Evolutionary conservation across 2,888 invertebrate genomes (phyloP).

Genomic region (Prosapia bicincta): DNA sequence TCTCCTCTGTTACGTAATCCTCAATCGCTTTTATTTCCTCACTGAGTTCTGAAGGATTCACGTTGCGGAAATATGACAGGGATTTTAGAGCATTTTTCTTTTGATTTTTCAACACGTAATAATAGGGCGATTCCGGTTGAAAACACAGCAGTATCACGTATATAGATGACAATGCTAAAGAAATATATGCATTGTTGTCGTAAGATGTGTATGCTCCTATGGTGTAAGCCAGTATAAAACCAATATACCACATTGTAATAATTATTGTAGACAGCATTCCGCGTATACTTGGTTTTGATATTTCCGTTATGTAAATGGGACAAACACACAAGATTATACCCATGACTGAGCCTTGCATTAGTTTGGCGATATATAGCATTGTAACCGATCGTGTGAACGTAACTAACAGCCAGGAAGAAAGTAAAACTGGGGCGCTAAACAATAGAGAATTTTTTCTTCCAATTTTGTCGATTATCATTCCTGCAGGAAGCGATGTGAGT

Average conservation of each 20-base stretch:
- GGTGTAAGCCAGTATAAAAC: conserved; percentile 2
- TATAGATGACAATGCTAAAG: conserved; percentile 32
- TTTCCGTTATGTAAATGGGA: conserved; percentile 39
- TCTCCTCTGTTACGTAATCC: conserved; percentile 51
- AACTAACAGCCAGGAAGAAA: conserved; percentile 9
- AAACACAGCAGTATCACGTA: conserved; percentile 50
- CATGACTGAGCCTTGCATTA: conserved; percentile 5
- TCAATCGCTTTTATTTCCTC: conserved; percentile 36
- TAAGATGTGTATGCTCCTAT: conserved; percentile 12
- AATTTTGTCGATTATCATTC: conserved; percentile 7
- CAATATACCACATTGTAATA: conserved; percentile 4
- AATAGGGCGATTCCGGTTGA: conserved; percentile 61
- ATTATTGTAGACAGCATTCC: conserved; percentile 12
- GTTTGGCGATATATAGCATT: conserved; percentile 4
- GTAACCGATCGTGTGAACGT: conserved; percentile 9
- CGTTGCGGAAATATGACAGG: conserved; percentile 31
- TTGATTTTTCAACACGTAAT: conserved; percentile 52
- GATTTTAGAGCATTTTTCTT: conserved; percentile 48
- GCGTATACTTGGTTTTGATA: conserved; percentile 15
- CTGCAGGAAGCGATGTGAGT: conserved; percentile 4
- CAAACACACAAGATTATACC: conserved; percentile 38
- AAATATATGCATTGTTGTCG: not conserved
- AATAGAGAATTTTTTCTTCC: conserved; percentile 8
- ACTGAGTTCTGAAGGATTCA: conserved; percentile 11
- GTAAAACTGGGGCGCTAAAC: not conserved